Evolutionary conservation across 2,888 invertebrate species (phyloP), one percentile per base, ranked within the genome.

Genomic region (Chromoteleia sp.): DNA sequence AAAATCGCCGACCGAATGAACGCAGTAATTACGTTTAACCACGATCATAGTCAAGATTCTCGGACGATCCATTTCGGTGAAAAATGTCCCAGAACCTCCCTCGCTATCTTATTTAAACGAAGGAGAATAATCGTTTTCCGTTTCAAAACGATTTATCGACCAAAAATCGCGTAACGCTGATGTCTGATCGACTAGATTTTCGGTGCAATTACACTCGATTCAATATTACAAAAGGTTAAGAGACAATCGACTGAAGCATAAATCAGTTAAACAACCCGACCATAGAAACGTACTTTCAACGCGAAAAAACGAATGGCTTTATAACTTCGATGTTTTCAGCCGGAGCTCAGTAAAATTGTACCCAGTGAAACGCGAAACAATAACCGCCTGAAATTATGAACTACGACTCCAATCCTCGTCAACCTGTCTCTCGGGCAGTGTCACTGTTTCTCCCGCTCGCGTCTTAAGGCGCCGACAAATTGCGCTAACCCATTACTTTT

Each of bases 11-110:
- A 39, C 39, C 33, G 45, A 25, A 30, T 48, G 36, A 48, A 15
- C 21, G 50, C 1, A 15, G 41, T 58, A 67, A 75, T 75, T 75
- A 19, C 39, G 36, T 43, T 30, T 12, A 3, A 56, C 41, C 25
- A 0, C 1, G 15, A 70, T 59, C 19, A 21, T 25, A 41, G 29
- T 30, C 43, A 56, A 68, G 30, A 45, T 52, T 25, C 52, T 14
- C 12, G 1, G 33, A n/a, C 4, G n/a, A n/a, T n/a, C n/a, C n/a
- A 25, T 25, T 6, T 25, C 6, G 25, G 6, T 25, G 25, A 25
- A 25, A 25, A 25, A 25, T 25, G 25, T 25, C 25, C 3, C 25
- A 25, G 6, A 15, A 54, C 33, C 10, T 25, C 0, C 33, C 21
- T 12, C 15, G 29, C 12, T 14, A 10, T 59, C 19, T 29, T 5